Percentiles rank a stretch among this genome's conserved stretches.
These are phyloP conservation scores for Haliclona indistincta DNA, from an alignment of 37 sponge, comb jelly and placozoan species.

Conservation along the genomic window DNA sequence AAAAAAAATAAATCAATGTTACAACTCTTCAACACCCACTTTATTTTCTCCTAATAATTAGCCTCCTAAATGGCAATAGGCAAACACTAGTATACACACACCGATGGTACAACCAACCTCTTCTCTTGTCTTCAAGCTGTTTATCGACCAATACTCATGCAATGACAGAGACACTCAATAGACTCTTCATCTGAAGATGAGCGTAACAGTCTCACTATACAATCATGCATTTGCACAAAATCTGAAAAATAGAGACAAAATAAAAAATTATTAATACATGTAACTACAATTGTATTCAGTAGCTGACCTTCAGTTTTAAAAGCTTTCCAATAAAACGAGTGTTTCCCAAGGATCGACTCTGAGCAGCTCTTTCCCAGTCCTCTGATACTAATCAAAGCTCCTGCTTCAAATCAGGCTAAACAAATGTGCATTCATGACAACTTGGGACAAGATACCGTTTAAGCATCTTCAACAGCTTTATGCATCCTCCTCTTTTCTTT, in stretches of 20 bases:
- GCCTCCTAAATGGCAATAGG: too few species aligned
- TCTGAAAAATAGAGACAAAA: background rate
- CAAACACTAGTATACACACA: too few species aligned
- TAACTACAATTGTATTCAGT: too few species aligned
- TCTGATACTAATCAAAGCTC: background rate
- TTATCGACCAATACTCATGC: too few species aligned
- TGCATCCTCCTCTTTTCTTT: constrained; percentile 7
- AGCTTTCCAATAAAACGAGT: constrained; percentile 62
- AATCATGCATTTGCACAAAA: constrained; percentile 44
- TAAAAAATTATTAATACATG: too few species aligned
- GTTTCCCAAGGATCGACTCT: constrained; percentile 41
- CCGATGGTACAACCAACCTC: too few species aligned
- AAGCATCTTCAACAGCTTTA: constrained; percentile 17
- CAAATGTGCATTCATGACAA: background rate
- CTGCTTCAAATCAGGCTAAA: background rate
- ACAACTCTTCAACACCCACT: too few species aligned
- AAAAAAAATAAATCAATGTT: too few species aligned
- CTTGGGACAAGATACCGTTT: background rate
- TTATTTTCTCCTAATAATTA: too few species aligned
- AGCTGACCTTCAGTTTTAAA: constrained; percentile 44
- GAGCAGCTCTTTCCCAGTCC: constrained; percentile 5
- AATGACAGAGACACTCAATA: constrained; percentile 43
- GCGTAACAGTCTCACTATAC: constrained; percentile 32
- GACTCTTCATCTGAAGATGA: constrained; percentile 46
- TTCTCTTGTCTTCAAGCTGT: too few species aligned